phyloP scores from a whole-genome alignment of 2,797 vertebrate species.

The Rhabdophis nuchalis region DNA sequence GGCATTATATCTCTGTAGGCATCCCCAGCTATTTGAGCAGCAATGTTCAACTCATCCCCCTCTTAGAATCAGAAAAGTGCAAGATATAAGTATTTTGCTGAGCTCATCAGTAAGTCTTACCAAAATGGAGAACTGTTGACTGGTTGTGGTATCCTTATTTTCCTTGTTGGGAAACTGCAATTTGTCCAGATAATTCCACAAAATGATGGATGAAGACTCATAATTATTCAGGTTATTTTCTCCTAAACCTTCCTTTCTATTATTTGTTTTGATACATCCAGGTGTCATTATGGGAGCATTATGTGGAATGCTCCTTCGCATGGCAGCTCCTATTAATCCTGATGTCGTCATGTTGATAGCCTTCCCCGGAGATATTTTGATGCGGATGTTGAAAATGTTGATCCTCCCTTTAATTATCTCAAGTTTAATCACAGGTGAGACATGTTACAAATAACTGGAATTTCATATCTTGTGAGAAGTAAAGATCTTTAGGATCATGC shows the following conservation, averaged over 20 bases:
- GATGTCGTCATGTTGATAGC: conserved; percentile 95
- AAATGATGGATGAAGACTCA: background rate
- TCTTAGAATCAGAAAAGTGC: background rate
- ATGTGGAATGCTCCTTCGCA: conserved; percentile 84
- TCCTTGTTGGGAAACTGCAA: background rate
- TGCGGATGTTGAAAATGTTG: conserved; percentile 99
- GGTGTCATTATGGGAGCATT: conserved; percentile 93
- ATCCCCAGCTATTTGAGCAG: background rate
- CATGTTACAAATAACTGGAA: conserved; percentile 37
- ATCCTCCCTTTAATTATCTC: conserved; percentile 98
- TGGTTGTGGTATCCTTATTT: background rate
- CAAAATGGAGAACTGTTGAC: background rate
- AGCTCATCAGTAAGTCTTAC: background rate
- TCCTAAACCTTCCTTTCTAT: background rate
- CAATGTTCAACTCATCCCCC: no score
- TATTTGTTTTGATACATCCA: conserved; percentile 47
- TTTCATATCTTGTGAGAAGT: conserved; percentile 29
- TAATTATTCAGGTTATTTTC: background rate
- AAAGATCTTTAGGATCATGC: background rate
- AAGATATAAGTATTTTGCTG: background rate
- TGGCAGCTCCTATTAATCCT: conserved; percentile 88
- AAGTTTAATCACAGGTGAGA: conserved; percentile 96
- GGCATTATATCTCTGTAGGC: background rate
- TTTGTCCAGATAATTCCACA: conserved; percentile 9
- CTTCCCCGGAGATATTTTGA: conserved; percentile 97